These are phyloP conservation scores for Vannuccia rotundouncinata DNA, from an alignment of 2,888 invertebrate genomes.

Conservation along the genomic window DNA sequence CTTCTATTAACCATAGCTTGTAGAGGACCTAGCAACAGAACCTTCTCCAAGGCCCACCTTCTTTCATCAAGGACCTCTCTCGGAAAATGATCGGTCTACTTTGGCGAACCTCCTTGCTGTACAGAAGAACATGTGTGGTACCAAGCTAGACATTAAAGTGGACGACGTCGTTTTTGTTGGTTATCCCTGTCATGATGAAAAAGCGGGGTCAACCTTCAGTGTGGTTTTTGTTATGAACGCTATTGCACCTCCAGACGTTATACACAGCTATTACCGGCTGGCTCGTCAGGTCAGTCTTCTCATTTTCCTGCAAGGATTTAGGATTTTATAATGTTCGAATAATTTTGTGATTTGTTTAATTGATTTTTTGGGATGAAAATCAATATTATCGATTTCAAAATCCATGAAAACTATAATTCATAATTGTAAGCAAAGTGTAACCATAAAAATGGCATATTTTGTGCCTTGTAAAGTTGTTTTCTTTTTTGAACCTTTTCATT, in stretches of 20 bases:
- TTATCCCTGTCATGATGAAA: slow-evolving; percentile 63
- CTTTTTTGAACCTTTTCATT: too few species aligned
- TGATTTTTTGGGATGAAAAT: too few species aligned
- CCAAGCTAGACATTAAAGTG: slow-evolving; percentile 76
- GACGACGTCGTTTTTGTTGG: slow-evolving; percentile 92
- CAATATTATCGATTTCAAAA: too few species aligned
- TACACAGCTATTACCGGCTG: not conserved
- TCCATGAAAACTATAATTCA: too few species aligned
- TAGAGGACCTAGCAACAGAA: not conserved
- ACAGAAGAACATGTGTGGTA: not conserved
- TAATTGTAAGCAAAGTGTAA: too few species aligned
- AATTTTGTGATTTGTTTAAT: too few species aligned
- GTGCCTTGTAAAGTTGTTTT: not conserved
- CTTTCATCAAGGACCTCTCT: not conserved
- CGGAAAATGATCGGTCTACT: not conserved
- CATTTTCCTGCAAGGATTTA: too few species aligned
- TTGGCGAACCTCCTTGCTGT: not conserved
- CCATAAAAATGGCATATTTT: not conserved
- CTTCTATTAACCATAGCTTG: too few species aligned
- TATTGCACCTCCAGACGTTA: not conserved
- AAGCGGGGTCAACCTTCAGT: not conserved
- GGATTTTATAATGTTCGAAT: too few species aligned
- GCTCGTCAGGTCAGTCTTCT: not conserved
- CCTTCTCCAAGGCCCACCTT: not conserved
- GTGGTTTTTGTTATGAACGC: not conserved